Conservation (phyloP, 2,113 vertebrate species). For the Suncus etruscus region DNA sequence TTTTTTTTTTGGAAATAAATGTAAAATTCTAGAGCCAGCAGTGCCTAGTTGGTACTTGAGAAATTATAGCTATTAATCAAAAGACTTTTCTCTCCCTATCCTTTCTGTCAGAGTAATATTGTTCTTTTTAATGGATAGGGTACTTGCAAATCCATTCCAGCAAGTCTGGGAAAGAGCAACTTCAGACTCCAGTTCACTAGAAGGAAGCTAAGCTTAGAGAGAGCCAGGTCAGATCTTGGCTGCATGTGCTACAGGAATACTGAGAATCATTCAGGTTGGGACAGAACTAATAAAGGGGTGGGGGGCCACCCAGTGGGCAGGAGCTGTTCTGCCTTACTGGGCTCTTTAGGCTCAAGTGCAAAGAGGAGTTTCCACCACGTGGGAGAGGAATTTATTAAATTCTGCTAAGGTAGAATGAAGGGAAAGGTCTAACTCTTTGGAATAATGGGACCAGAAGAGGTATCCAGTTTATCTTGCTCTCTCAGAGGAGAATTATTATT, state of each 20-base stretch:
- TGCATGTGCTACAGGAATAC: background rate
- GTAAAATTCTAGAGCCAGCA: constrained; percentile 28
- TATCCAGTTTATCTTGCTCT: background rate
- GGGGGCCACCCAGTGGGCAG: background rate
- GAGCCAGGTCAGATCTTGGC: background rate
- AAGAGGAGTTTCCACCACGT: too few species aligned
- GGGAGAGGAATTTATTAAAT: background rate
- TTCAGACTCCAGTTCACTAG: background rate
- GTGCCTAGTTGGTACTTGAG: constrained; percentile 41
- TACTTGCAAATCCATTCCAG: background rate
- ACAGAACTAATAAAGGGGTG: background rate
- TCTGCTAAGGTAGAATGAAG: background rate
- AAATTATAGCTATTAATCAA: constrained; percentile 63
- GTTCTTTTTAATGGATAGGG: constrained; percentile 27
- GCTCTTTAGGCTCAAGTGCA: too few species aligned
- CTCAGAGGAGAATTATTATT: too few species aligned
- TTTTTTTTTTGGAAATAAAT: constrained; percentile 14
- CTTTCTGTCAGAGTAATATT: background rate
- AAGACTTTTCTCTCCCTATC: background rate
- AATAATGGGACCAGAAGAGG: too few species aligned
- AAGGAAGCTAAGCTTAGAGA: background rate
- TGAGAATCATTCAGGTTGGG: background rate
- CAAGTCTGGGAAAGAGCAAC: background rate
- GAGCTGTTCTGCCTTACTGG: too few species aligned
- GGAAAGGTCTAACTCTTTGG: background rate